Evolutionary conservation across 2,797 vertebrate genomes (phyloP).

Genomic region (Pseudochromis fuscus): DNA sequence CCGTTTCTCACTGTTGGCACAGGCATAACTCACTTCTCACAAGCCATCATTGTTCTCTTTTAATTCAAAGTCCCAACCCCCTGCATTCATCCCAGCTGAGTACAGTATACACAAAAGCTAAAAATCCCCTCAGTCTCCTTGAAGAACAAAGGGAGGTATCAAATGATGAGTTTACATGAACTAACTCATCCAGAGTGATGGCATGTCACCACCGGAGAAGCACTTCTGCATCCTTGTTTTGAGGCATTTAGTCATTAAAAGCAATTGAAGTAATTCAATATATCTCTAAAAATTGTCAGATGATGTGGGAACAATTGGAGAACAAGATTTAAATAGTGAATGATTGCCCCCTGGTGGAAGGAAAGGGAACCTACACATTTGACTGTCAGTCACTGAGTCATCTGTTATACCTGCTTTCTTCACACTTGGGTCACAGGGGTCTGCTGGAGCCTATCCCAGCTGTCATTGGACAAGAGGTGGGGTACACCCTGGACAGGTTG

Average conservation of each 20-base stretch:
- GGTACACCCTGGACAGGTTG: no score
- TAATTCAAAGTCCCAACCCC: slow-evolving; percentile 41
- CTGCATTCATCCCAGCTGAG: slow-evolving; percentile 38
- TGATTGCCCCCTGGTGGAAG: slow-evolving; percentile 48
- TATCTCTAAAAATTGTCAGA: slow-evolving; percentile 22
- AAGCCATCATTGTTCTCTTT: slow-evolving; percentile 77
- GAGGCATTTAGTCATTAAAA: slow-evolving; percentile 46
- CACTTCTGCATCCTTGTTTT: slow-evolving; percentile 46
- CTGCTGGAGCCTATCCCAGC: no score
- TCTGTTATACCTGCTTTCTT: no score
- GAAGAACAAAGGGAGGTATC: slow-evolving; percentile 72
- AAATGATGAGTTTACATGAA: slow-evolving; percentile 66
- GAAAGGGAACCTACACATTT: background rate
- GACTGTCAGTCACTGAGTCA: no score
- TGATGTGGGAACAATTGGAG: slow-evolving; percentile 9
- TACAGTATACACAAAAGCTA: slow-evolving; percentile 64
- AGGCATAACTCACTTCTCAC: slow-evolving; percentile 59
- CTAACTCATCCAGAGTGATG: slow-evolving; percentile 54
- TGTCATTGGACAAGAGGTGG: no score
- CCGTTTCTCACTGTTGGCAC: slow-evolving; percentile 59
- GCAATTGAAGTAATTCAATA: slow-evolving; percentile 55
- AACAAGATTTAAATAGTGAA: background rate
- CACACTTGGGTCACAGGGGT: no score
- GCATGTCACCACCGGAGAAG: slow-evolving; percentile 55
- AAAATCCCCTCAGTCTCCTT: slow-evolving; percentile 61